Evolutionary conservation across 2,797 vertebrate species (phyloP).

Genomic region (Sebastiscus albofasciatus): DNA sequence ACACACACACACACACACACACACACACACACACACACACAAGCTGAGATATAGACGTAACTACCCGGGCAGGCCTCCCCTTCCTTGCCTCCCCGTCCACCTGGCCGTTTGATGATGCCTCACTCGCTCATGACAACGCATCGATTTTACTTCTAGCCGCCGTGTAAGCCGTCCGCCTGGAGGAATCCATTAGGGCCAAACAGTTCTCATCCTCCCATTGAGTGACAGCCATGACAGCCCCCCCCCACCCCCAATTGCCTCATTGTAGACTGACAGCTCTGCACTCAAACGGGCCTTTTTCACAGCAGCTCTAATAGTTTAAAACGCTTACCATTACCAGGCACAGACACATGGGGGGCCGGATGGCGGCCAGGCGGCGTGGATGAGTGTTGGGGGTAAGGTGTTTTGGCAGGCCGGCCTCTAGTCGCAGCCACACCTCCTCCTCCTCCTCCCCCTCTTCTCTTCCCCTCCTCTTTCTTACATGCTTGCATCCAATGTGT

Average conservation of each 20-base stretch:
- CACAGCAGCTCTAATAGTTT: slow-evolving; percentile 95
- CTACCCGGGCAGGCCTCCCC: slow-evolving; percentile 70
- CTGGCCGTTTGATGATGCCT: slow-evolving; percentile 90
- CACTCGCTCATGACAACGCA: slow-evolving; percentile 97
- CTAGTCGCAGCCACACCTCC: slow-evolving; percentile 44
- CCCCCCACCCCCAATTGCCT: slow-evolving; percentile 88
- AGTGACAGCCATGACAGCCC: slow-evolving; percentile 97
- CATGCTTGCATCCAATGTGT: slow-evolving; percentile 23
- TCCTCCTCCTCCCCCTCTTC: slow-evolving; percentile 22
- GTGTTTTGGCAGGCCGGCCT: slow-evolving; percentile 62
- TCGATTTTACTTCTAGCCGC: slow-evolving; percentile 96
- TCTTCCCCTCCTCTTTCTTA: slow-evolving; percentile 6
- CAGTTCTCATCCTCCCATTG: slow-evolving; percentile 95
- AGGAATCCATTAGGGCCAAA: slow-evolving; percentile 98
- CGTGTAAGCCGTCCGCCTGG: slow-evolving; percentile 93
- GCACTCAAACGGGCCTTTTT: slow-evolving; percentile 95
- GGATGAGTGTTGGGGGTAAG: slow-evolving; percentile 29
- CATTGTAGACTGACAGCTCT: slow-evolving; percentile 90
- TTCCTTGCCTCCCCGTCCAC: slow-evolving; percentile 84
- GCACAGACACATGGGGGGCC: slow-evolving; percentile 85
- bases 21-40: slow-evolving; percentile 17
- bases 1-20: slow-evolving; percentile 18
- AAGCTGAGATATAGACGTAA: slow-evolving; percentile 82
- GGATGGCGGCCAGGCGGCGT: slow-evolving; percentile 42
- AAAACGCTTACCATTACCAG: slow-evolving; percentile 97